Evolutionary conservation across 64 coral and sea anemone genomes (phyloP).

Genomic region (Montipora cactus): DNA sequence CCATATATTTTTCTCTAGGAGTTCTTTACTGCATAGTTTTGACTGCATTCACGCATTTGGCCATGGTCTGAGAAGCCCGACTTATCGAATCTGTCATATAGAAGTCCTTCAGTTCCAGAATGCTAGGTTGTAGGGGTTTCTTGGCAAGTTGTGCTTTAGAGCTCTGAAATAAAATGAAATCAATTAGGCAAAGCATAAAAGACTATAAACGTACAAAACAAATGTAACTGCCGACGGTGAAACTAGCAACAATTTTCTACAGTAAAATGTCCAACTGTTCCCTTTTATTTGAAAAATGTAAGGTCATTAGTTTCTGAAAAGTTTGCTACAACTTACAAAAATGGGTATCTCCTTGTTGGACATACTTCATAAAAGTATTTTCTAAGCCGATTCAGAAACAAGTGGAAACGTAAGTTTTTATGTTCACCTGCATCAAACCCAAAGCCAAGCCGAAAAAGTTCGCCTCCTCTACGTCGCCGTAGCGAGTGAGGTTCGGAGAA

Average conservation of each 20-base stretch:
- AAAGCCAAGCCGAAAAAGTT: constrained; percentile 93
- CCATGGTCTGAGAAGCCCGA: constrained; percentile 98
- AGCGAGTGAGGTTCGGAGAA: constrained; percentile 92
- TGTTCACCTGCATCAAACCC: constrained; percentile 86
- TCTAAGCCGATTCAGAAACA: no score
- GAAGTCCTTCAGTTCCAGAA: constrained; percentile 94
- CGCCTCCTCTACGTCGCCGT: constrained; percentile 97
- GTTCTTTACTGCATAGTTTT: constrained; percentile 81
- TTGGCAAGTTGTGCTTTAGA: constrained; percentile 71
- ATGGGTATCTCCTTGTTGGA: no score
- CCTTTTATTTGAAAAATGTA: no score
- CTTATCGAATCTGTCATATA: constrained; percentile 99
- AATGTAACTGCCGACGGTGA: no score
- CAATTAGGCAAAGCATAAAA: not conserved
- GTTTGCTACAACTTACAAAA: no score
- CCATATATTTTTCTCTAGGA: not conserved
- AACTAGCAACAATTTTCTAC: no score
- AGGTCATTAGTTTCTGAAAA: no score
- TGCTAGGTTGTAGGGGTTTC: constrained; percentile 70
- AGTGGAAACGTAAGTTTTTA: no score
- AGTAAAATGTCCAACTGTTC: no score
- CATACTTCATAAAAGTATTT: no score
- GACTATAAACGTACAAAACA: no score
- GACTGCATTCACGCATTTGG: constrained; percentile 93
- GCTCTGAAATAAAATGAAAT: constrained; percentile 28